phyloP scores from a whole-genome alignment of 1,140 invertebrate genomes.

The Phenacoccus solenopsis region DNA sequence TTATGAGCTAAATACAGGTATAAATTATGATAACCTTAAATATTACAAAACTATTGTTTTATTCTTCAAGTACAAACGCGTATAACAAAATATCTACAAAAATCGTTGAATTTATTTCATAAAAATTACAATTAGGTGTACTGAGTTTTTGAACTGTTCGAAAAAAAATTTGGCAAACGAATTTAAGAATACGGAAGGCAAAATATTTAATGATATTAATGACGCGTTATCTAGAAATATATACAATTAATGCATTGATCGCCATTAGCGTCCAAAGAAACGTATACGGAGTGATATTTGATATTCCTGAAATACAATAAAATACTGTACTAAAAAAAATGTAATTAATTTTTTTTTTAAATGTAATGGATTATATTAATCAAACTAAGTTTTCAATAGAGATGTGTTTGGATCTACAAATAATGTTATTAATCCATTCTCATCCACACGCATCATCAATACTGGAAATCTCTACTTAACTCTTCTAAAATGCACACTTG shows the following conservation, averaged over 20 bases:
- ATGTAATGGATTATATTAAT: not conserved
- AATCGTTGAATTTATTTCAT: not conserved
- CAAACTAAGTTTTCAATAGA: no score
- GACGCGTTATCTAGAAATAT: not conserved
- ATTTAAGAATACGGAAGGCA: not conserved
- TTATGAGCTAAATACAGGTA: not conserved
- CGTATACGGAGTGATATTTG: not conserved
- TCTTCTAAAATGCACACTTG: no score
- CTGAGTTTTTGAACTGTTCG: not conserved
- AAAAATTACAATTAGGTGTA: not conserved
- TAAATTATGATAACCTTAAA: not conserved
- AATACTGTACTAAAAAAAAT: no score
- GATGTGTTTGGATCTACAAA: no score
- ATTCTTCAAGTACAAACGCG: not conserved
- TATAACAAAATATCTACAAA: constrained; percentile 3
- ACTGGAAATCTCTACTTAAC: no score
- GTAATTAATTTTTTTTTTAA: not conserved
- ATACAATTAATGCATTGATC: not conserved
- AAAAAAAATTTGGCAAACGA: no score
- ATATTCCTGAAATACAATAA: constrained; percentile 3
- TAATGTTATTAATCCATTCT: no score
- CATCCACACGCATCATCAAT: no score
- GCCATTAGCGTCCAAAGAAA: not conserved
- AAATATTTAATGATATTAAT: not conserved
- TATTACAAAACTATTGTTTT: not conserved